Percentiles rank a stretch among this genome's conserved stretches.
Evolutionary conservation across 2,113 vertebrate species (phyloP).

Genomic region (Pluvianellus socialis): DNA sequence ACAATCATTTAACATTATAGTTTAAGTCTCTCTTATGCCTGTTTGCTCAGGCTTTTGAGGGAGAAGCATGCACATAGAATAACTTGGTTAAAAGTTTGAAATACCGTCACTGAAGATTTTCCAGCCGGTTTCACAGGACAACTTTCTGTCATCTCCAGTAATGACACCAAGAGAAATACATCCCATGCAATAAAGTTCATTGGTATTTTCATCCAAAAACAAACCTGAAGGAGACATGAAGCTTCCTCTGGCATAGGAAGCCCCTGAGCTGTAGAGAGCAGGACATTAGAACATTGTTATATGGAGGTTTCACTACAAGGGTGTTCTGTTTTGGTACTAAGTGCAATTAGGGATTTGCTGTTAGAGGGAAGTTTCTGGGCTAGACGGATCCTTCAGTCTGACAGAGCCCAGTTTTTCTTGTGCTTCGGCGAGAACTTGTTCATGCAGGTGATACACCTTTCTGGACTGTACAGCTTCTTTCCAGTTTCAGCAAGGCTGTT

Average conservation of each 20-base stretch:
- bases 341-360: neutral
- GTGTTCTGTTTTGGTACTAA: neutral
- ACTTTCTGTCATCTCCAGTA: neutral
- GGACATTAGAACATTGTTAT: neutral
- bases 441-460: neutral
- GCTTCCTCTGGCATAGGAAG: neutral
- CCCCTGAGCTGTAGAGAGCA: neutral
- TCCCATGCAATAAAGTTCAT: neutral
- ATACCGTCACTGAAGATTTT: neutral
- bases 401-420: neutral
- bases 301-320: neutral
- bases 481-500: neutral
- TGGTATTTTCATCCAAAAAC: neutral
- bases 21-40: neutral
- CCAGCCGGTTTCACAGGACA: neutral
- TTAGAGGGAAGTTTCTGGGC: neutral
- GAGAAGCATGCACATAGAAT: neutral
- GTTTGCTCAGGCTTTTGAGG: neutral
- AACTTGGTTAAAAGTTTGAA: neutral
- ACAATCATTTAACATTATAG: neutral
- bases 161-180: neutral
- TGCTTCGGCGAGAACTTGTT: neutral
- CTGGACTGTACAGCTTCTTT: constrained; percentile 8
- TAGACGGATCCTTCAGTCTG: neutral
- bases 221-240: neutral